Percentiles rank a stretch among this genome's conserved stretches.
Conservation (phyloP, 2,113 vertebrate species). For the Conger conger region DNA sequence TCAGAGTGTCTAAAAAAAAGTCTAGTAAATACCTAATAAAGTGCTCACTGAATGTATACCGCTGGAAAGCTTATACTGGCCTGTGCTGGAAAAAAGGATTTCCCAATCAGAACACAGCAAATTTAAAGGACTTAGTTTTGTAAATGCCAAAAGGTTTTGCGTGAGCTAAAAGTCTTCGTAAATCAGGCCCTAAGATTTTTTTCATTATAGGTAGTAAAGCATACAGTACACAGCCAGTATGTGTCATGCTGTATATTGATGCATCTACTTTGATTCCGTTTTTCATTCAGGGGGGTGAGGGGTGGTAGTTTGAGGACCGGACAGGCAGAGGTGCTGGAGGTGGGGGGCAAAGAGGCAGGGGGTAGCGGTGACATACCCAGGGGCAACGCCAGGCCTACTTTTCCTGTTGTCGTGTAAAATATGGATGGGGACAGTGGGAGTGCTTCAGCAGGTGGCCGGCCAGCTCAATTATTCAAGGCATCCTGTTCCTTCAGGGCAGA, state of each 20-base stretch:
- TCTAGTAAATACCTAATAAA: too few relatives aligned
- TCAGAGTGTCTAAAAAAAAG: too few relatives aligned
- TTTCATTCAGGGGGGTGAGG: background rate
- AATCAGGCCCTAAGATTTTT: too few relatives aligned
- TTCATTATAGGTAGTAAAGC: too few relatives aligned
- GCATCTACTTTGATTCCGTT: background rate
- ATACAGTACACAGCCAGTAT: too few relatives aligned
- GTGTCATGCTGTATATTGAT: background rate
- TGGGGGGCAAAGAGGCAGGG: background rate
- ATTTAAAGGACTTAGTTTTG: too few relatives aligned
- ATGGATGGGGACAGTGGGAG: background rate
- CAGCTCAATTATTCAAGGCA: slow-evolving; percentile 7
- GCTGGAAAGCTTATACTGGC: too few relatives aligned
- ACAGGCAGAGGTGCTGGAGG: background rate
- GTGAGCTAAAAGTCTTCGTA: too few relatives aligned
- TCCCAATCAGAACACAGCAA: too few relatives aligned
- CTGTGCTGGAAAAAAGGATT: too few relatives aligned
- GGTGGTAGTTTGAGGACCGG: background rate
- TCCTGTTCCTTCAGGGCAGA: slow-evolving; percentile 1
- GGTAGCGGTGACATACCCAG: background rate
- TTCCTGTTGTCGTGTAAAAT: background rate
- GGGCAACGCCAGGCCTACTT: background rate
- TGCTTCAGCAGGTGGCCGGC: background rate
- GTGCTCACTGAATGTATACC: background rate
- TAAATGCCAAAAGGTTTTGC: too few relatives aligned